phyloP scores from a whole-genome alignment of 2,797 vertebrate genomes.

The Florisuga fusca region DNA sequence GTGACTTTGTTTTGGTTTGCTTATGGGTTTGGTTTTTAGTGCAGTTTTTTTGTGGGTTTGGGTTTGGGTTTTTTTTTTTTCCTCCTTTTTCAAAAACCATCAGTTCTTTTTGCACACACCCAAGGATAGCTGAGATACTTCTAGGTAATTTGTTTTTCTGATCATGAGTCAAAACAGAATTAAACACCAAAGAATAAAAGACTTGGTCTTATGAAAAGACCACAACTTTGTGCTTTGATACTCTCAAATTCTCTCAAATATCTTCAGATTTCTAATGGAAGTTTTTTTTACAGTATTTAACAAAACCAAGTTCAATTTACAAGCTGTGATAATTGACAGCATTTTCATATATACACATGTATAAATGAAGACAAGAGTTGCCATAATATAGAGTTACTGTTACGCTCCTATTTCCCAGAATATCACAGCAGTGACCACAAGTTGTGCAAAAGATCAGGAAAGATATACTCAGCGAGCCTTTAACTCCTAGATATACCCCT shows the following conservation, averaged over 20 bases:
- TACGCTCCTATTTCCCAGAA: background rate
- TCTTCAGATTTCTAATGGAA: background rate
- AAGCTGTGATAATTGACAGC: background rate
- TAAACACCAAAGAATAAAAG: background rate
- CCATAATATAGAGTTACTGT: background rate
- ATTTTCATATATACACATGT: background rate
- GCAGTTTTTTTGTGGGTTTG: no score
- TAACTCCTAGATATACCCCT: background rate
- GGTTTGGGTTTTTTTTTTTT: background rate
- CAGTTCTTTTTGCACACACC: background rate
- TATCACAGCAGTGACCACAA: background rate
- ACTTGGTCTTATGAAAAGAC: background rate
- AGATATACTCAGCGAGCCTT: background rate
- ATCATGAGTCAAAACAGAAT: background rate
- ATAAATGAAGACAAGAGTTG: background rate
- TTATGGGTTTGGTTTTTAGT: no score
- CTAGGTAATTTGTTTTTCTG: background rate
- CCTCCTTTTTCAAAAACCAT: background rate
- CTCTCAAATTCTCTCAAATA: background rate
- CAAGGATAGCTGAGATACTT: background rate
- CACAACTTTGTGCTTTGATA: background rate
- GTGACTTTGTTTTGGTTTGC: background rate
- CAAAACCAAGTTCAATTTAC: background rate
- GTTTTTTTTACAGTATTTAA: background rate
- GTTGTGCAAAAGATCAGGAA: background rate